phyloP scores from a whole-genome alignment of 1,140 invertebrate species.

The Nylanderia fulva region DNA sequence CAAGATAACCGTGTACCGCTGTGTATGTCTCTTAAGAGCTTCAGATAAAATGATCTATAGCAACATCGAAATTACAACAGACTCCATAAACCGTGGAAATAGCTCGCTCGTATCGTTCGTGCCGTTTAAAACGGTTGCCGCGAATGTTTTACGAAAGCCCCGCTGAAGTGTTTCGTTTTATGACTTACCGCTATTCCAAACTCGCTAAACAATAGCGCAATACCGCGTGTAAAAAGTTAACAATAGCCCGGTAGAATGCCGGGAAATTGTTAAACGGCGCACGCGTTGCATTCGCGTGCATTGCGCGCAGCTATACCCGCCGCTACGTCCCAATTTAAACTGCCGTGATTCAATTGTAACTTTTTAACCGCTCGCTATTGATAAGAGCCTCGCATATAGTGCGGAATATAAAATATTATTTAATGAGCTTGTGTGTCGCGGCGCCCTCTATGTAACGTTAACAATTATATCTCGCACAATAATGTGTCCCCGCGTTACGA shows the following conservation, averaged over 20 bases:
- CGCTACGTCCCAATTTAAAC: conserved; percentile 36
- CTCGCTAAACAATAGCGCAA: conserved; percentile 42
- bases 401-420: conserved; percentile 51
- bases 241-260: conserved; percentile 35
- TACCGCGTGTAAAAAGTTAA: conserved; percentile 51
- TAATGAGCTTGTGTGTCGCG: conserved; percentile 42
- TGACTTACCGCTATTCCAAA: conserved; percentile 35
- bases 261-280: conserved; percentile 54
- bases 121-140: background rate
- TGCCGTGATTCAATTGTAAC: conserved; percentile 41
- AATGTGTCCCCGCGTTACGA: conserved; percentile 1
- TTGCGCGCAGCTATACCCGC: no score
- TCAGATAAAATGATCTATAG: background rate
- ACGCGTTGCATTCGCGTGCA: conserved; percentile 41
- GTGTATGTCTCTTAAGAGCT: background rate
- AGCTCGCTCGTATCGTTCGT: background rate
- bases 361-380: conserved; percentile 45
- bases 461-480: conserved; percentile 29
- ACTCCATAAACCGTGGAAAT: background rate
- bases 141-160: conserved; percentile 17
- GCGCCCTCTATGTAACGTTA: conserved; percentile 9
- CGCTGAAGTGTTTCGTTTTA: conserved; percentile 22
- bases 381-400: conserved; percentile 21
- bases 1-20: background rate
- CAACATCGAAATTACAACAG: background rate